Conservation (phyloP, 1,140 invertebrate genomes). For the Bombyx mandarina region DNA sequence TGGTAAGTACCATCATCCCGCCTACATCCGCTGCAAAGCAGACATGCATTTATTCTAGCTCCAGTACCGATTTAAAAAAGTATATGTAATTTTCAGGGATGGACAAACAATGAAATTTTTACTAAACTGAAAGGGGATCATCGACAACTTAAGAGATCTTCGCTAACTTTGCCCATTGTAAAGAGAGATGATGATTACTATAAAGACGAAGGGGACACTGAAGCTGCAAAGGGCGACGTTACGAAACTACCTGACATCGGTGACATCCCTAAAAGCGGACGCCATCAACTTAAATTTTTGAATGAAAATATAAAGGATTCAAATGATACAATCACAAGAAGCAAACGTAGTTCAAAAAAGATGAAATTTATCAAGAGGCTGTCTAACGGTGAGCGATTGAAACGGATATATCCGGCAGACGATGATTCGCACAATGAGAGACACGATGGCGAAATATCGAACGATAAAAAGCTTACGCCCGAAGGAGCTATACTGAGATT, state of each 20-base stretch:
- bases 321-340: slow-evolving; percentile 17
- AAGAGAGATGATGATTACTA: slow-evolving; percentile 51
- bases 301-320: slow-evolving; percentile 15
- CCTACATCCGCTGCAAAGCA: too few relatives aligned
- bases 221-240: slow-evolving; percentile 30
- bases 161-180: slow-evolving; percentile 62
- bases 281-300: slow-evolving; percentile 16
- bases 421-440: slow-evolving; percentile 15
- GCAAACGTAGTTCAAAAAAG: slow-evolving; percentile 32
- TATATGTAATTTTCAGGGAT: slow-evolving; percentile 39
- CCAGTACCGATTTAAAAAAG: neutral
- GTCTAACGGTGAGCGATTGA: slow-evolving; percentile 40
- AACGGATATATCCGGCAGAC: slow-evolving; percentile 23
- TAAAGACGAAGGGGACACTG: slow-evolving; percentile 25
- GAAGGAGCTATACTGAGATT: slow-evolving; percentile 63
- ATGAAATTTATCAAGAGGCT: slow-evolving; percentile 46
- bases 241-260: slow-evolving; percentile 50
- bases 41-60: too few relatives aligned
- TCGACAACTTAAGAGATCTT: slow-evolving; percentile 39
- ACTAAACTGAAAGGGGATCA: slow-evolving; percentile 45
- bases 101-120: slow-evolving; percentile 61
- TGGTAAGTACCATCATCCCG: too few relatives aligned
- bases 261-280: slow-evolving; percentile 11
- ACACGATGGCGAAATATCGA: slow-evolving; percentile 8
- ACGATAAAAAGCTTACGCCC: slow-evolving; percentile 60